These are phyloP conservation scores for Heliconius nattereri DNA, from an alignment of 1,140 invertebrate genomes.

Conservation along the genomic window DNA sequence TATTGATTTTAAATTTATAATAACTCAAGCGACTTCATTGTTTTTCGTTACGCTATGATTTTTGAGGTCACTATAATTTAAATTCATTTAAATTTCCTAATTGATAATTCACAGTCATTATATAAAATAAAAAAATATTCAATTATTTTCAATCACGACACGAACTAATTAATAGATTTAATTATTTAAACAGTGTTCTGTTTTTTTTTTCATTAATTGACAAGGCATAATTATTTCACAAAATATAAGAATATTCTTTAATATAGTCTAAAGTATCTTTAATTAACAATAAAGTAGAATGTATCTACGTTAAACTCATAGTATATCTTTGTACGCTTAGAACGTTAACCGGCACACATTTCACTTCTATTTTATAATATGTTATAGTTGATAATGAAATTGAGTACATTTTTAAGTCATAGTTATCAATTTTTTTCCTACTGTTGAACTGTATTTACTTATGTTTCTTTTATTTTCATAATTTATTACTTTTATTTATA, in stretches of 20 bases:
- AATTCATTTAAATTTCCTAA: not conserved
- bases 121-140: not conserved
- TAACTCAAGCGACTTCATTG: not conserved
- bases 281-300: slow-evolving; percentile 14
- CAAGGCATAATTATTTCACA: not conserved
- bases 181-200: not conserved
- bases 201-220: not conserved
- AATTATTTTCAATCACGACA: not conserved
- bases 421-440: not conserved
- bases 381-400: not conserved
- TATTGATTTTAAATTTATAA: too few relatives aligned
- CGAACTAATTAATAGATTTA: not conserved
- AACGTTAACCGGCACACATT: slow-evolving; percentile 40
- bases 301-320: slow-evolving; percentile 20
- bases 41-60: not conserved
- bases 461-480: not conserved
- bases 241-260: slow-evolving; percentile 5
- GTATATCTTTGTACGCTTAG: slow-evolving; percentile 41
- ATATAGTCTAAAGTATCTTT: slow-evolving; percentile 13
- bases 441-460: not conserved
- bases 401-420: slow-evolving; percentile 13
- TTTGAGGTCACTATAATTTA: not conserved
- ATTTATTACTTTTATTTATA: not conserved
- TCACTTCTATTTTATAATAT: slow-evolving; percentile 18
- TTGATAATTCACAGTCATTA: not conserved